A percentile compares a stretch with the other conserved stretches of the same genome.
These are phyloP conservation scores for Lordiphosa andalusiaca DNA, from an alignment of 2,888 invertebrate genomes.

Conservation along the genomic window DNA sequence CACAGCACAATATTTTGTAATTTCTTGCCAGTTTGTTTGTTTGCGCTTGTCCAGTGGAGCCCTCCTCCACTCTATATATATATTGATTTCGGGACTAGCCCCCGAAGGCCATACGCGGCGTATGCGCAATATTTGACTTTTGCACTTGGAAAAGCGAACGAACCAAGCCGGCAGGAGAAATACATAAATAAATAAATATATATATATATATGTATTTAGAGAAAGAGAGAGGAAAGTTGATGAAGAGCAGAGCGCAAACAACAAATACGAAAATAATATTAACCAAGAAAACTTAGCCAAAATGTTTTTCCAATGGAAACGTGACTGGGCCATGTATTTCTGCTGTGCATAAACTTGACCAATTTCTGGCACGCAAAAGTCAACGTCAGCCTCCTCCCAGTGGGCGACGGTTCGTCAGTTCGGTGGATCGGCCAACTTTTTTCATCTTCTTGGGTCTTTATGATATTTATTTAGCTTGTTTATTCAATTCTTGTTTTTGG, in stretches of 20 bases:
- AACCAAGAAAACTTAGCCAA: conserved; percentile 64
- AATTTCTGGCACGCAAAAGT: conserved; percentile 13
- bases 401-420: conserved; percentile 6
- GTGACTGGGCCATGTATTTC: conserved; percentile 46
- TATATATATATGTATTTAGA: too few species aligned
- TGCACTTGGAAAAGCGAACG: conserved; percentile 47
- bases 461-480: too few species aligned
- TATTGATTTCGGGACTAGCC: conserved; percentile 47
- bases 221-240: conserved; percentile 22
- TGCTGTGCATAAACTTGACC: conserved; percentile 18
- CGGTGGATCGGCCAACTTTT: background rate
- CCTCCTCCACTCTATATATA: conserved; percentile 34
- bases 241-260: conserved; percentile 16
- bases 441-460: background rate
- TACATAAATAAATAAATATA: conserved; percentile 39
- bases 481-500: too few species aligned
- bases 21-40: conserved; percentile 31
- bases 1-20: conserved; percentile 46
- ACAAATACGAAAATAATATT: conserved; percentile 58
- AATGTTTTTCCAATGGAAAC: conserved; percentile 62
- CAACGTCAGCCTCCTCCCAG: conserved; percentile 3
- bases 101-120: conserved; percentile 55
- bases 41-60: conserved; percentile 45
- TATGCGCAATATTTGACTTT: conserved; percentile 65
- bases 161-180: conserved; percentile 55